phyloP scores from a whole-genome alignment of 2,113 vertebrate genomes.

The Silurus asotus region DNA sequence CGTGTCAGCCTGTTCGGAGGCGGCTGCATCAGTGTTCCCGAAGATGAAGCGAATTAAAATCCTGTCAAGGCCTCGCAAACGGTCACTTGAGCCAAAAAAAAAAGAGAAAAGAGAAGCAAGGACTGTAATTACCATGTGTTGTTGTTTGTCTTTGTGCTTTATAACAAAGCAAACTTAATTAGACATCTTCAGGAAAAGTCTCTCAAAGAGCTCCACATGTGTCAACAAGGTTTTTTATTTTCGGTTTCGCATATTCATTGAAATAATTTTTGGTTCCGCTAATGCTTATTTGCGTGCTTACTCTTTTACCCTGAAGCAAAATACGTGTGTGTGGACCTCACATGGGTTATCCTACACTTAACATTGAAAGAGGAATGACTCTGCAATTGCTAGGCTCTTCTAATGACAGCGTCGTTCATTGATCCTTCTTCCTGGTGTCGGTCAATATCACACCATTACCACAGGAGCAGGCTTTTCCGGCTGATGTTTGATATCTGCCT shows the following conservation, averaged over 20 bases:
- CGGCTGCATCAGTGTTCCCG: slow-evolving; percentile 17
- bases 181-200: slow-evolving; percentile 49
- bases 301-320: slow-evolving; percentile 33
- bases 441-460: slow-evolving; percentile 46
- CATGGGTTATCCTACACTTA: slow-evolving; percentile 45
- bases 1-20: slow-evolving; percentile 48
- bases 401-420: slow-evolving; percentile 41
- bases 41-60: slow-evolving; percentile 56
- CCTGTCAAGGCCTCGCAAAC: slow-evolving; percentile 49
- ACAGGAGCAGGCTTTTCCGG: slow-evolving; percentile 34
- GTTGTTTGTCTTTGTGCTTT: slow-evolving; percentile 51
- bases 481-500: slow-evolving; percentile 36
- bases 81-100: slow-evolving; percentile 52
- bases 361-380: slow-evolving; percentile 49
- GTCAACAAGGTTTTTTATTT: slow-evolving; percentile 36
- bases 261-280: slow-evolving; percentile 44
- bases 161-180: slow-evolving; percentile 59
- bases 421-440: slow-evolving; percentile 22
- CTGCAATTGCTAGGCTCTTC: slow-evolving; percentile 34
- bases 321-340: not conserved
- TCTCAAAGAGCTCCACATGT: slow-evolving; percentile 36
- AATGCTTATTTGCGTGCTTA: slow-evolving; percentile 48
- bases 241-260: slow-evolving; percentile 37
- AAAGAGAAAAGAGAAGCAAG: not conserved
- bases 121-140: slow-evolving; percentile 54